Conservation (phyloP, 2,797 vertebrate species). For the Ispidina lecontei region DNA sequence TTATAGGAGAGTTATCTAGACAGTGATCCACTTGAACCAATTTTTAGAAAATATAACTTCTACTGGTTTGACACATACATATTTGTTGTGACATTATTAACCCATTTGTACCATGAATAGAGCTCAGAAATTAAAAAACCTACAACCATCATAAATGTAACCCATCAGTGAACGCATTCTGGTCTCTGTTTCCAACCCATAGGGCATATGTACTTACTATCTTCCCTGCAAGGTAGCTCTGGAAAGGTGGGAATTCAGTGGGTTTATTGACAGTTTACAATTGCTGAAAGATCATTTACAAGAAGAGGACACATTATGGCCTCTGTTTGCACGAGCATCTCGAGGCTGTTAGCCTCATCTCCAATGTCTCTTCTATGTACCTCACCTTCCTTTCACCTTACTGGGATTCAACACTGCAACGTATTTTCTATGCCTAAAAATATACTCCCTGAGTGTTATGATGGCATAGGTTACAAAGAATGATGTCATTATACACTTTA, state of each 20-base stretch:
- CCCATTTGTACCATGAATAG: neutral
- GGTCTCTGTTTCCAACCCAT: neutral
- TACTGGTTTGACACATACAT: neutral
- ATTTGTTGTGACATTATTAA: neutral
- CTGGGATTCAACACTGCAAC: neutral
- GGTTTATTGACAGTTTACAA: neutral
- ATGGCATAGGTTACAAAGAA: neutral
- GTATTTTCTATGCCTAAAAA: neutral
- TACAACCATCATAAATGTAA: neutral
- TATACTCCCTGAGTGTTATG: neutral
- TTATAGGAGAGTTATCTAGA: neutral
- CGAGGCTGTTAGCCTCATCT: neutral
- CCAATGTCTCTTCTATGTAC: neutral
- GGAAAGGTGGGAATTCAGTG: neutral
- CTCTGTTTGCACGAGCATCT: neutral
- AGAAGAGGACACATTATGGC: neutral
- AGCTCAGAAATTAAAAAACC: neutral
- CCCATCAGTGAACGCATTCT: neutral
- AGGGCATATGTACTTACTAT: neutral
- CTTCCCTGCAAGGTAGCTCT: neutral
- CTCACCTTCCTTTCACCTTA: neutral
- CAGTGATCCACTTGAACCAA: neutral
- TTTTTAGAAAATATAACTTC: neutral
- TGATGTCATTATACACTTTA: neutral
- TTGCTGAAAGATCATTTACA: neutral